These are phyloP conservation scores for Creontiades dilutus DNA, from an alignment of 2,888 invertebrate species.

Conservation along the genomic window DNA sequence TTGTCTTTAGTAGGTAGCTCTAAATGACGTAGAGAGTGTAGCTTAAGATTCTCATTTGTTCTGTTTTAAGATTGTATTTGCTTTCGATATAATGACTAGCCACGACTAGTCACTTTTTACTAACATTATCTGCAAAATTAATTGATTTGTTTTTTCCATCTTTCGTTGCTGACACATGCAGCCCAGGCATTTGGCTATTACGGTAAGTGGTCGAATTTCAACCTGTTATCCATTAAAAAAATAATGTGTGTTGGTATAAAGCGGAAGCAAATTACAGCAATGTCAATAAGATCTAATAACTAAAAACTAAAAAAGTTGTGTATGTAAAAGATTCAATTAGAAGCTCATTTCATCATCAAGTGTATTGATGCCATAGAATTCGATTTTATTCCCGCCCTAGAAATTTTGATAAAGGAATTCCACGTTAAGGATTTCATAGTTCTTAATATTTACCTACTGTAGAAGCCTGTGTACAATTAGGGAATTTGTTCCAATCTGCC, in stretches of 20 bases:
- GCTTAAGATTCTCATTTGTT: neutral
- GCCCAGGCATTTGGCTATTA: conserved; percentile 99
- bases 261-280: conserved; percentile 27
- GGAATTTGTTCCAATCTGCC: too few species aligned
- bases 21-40: neutral
- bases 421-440: too few species aligned
- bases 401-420: too few species aligned
- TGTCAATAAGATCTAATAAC: too few species aligned
- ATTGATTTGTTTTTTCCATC: conserved; percentile 61
- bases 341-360: too few species aligned
- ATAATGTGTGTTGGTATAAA: conserved; percentile 16
- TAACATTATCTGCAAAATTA: conserved; percentile 63
- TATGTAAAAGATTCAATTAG: too few species aligned
- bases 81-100: conserved; percentile 37
- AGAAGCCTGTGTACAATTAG: too few species aligned
- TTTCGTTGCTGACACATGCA: conserved; percentile 78
- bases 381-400: too few species aligned
- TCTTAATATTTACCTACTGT: too few species aligned
- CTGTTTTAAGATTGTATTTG: neutral
- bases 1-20: neutral
- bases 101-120: conserved; percentile 11
- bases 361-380: too few species aligned
- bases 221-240: neutral
- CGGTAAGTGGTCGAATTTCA: conserved; percentile 89
- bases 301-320: too few species aligned